Evolutionary conservation across 2,797 vertebrate genomes (phyloP).

Genomic region (Diceros bicornis): DNA sequence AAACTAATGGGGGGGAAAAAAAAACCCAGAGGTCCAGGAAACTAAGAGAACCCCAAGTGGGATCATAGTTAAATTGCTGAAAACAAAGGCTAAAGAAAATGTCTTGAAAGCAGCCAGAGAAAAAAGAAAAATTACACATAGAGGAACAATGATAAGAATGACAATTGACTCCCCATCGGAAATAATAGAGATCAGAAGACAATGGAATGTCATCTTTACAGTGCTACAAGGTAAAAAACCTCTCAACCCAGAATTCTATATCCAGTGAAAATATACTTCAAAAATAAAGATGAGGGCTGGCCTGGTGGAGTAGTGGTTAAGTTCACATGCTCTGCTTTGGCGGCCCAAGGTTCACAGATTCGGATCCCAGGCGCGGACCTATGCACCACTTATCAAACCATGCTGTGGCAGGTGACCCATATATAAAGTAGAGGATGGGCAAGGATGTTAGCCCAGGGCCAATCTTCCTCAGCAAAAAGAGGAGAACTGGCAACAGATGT

Average conservation of each 20-base stretch:
- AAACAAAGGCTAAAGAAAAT: neutral
- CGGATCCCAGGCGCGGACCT: no score
- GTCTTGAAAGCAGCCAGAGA: neutral
- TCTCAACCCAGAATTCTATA: neutral
- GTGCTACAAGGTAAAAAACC: neutral
- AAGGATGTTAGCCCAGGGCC: no score
- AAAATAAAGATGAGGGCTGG: neutral
- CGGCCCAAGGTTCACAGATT: no score
- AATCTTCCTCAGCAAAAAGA: no score
- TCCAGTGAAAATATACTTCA: neutral
- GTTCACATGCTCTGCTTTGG: no score
- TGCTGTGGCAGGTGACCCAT: no score
- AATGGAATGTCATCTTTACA: neutral
- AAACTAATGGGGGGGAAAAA: slow-evolving; percentile 20
- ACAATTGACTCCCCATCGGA: neutral
- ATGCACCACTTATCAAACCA: no score
- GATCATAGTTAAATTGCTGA: neutral
- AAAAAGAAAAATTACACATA: neutral
- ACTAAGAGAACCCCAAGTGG: neutral
- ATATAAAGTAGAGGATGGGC: no score
- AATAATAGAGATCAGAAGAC: neutral
- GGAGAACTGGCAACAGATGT: no score
- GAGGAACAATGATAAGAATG: neutral
- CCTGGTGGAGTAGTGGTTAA: no score
- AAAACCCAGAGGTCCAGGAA: neutral